phyloP scores from a whole-genome alignment of 1,140 invertebrate genomes.

The Diabrotica virgifera region DNA sequence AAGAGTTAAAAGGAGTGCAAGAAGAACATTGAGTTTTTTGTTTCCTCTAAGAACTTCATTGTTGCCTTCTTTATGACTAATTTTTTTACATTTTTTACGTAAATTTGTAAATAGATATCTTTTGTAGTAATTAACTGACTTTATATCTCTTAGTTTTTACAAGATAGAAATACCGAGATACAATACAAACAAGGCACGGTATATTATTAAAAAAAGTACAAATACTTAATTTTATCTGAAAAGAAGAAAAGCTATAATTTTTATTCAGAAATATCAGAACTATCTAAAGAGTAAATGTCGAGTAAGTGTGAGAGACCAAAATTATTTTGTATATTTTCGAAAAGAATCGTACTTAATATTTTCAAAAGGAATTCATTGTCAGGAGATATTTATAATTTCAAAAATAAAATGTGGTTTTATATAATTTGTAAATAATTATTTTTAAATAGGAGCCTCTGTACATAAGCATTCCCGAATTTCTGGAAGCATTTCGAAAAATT shows the following conservation, averaged over 20 bases:
- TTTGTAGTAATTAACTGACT: too few relatives aligned
- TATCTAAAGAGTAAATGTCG: constrained; percentile 10
- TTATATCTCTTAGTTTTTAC: too few relatives aligned
- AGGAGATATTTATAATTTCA: constrained; percentile 14
- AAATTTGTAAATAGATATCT: too few relatives aligned
- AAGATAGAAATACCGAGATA: too few relatives aligned
- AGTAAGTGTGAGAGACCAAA: constrained; percentile 22
- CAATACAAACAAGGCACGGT: too few relatives aligned
- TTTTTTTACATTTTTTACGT: too few relatives aligned
- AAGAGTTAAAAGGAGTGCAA: too few relatives aligned
- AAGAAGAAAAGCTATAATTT: constrained; percentile 7
- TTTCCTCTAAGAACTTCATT: too few relatives aligned
- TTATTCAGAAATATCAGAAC: constrained; percentile 11
- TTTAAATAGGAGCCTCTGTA: constrained; percentile 31
- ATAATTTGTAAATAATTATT: constrained; percentile 29
- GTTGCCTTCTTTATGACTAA: too few relatives aligned
- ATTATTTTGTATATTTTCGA: constrained; percentile 25
- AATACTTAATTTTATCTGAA: constrained; percentile 13
- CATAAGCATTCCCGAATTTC: constrained; percentile 25
- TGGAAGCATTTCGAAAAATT: constrained; percentile 21
- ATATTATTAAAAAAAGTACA: constrained; percentile 23
- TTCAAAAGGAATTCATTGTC: constrained; percentile 10
- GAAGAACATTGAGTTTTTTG: too few relatives aligned
- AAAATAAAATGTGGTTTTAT: constrained; percentile 35
- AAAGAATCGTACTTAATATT: constrained; percentile 18